These are phyloP conservation scores for Ctenopoma kingsleyae DNA, from an alignment of 2,797 vertebrate genomes.

Conservation along the genomic window DNA sequence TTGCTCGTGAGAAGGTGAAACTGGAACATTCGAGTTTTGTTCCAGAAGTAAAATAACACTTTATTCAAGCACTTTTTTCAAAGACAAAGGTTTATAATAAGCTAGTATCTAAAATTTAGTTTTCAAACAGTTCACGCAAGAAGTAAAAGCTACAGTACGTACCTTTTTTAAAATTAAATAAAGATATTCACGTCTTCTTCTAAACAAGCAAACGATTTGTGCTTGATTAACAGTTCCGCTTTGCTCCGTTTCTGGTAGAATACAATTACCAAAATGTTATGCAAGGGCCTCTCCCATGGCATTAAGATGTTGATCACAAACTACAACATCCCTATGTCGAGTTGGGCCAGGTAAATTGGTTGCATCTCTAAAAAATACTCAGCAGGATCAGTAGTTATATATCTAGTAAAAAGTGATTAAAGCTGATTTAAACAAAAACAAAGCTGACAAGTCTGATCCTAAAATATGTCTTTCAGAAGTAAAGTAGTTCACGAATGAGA, in stretches of 20 bases:
- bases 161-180: too few species aligned
- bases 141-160: too few species aligned
- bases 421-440: neutral
- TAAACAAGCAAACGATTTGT: too few species aligned
- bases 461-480: neutral
- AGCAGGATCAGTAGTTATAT: too few species aligned
- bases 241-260: too few species aligned
- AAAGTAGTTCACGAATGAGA: neutral
- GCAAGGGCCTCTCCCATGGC: too few species aligned
- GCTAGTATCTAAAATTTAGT: neutral
- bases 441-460: neutral
- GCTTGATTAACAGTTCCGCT: too few species aligned
- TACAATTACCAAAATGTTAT: too few species aligned
- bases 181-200: too few species aligned
- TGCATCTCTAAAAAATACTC: neutral
- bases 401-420: too few species aligned
- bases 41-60: neutral
- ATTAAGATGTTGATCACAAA: conserved; percentile 2
- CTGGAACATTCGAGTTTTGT: neutral
- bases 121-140: neutral
- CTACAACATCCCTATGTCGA: neutral
- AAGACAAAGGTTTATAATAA: neutral
- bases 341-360: neutral
- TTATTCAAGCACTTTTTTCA: neutral
- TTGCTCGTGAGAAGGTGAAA: neutral